These are phyloP conservation scores for Actinostola sp. DNA, from an alignment of 92 coral and sea anemone species.

Conservation along the genomic window DNA sequence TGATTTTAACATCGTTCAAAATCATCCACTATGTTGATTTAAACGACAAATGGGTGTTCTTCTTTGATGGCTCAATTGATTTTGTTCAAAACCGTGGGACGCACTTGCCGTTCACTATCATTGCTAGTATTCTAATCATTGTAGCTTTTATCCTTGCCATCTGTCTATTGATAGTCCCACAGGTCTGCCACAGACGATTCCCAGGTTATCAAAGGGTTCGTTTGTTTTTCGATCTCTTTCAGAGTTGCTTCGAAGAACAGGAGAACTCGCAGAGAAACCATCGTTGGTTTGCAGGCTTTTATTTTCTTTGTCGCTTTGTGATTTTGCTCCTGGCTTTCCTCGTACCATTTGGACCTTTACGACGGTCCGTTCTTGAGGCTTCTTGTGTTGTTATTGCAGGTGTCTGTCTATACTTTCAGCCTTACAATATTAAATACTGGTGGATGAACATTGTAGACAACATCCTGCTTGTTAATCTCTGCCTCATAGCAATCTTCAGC, in stretches of 20 bases:
- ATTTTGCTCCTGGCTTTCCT: conserved; percentile 52
- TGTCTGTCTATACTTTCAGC: conserved; percentile 67
- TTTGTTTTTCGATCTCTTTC: conserved; percentile 43
- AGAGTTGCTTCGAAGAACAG: conserved; percentile 50
- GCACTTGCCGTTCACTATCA: conserved; percentile 59
- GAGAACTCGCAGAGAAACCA: neutral
- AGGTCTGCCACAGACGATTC: conserved; percentile 34
- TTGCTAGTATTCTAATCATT: conserved; percentile 45
- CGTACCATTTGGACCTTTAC: conserved; percentile 58
- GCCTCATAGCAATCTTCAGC: conserved; percentile 69
- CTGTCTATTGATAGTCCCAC: conserved; percentile 62
- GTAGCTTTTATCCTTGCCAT: conserved; percentile 68
- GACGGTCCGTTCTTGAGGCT: conserved; percentile 68
- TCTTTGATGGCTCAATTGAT: conserved; percentile 39
- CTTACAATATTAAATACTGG: conserved; percentile 66
- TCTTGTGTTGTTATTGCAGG: conserved; percentile 60
- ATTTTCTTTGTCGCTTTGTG: conserved; percentile 71
- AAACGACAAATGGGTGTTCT: conserved; percentile 39
- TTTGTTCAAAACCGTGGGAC: conserved; percentile 31
- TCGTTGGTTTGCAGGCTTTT: conserved; percentile 86
- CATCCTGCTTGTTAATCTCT: conserved; percentile 72
- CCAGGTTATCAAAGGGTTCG: neutral
- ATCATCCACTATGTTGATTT: conserved; percentile 39
- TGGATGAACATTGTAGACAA: conserved; percentile 87
- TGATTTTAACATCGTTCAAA: conserved; percentile 30